Evolutionary conservation across 23 tunicate species (phyloP), one percentile per base, ranked within the genome.

Genomic region (Trididemnum clinides): DNA sequence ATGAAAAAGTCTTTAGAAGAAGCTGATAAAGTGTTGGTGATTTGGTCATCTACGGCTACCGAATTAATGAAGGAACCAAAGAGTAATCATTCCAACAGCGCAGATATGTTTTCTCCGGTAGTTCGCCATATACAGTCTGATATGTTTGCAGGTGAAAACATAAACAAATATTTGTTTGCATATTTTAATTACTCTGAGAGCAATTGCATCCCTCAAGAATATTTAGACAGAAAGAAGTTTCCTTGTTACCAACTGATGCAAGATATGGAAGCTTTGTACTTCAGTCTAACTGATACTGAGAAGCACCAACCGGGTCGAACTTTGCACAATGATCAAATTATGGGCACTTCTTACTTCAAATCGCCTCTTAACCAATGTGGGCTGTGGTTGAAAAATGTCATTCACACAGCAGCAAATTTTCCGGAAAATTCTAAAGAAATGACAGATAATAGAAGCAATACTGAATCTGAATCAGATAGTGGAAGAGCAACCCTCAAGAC

Each of bases 41-140:
- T 77, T 39, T 86, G 90, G 90, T 86, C 90, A 1, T 39, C 64
- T 0, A 65, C 23, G 22, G 90, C 90, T 4, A 62, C 15, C 32
- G 32, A 29, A 28, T 22, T 49, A 28, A 39, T 82, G 81, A 32
- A 86, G 7, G 0, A 27, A 28, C 15, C 5, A 1, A 34, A 62
- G 18, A 19, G 32, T 5, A 21, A 29, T 23, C 38, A 20, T 28
- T 23, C 12, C 12, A n/a, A 22, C 12, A n/a, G 27, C 2, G 19
- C 36, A 44, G 95, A 89, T 36, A 75, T 78, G 38, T 82, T 89
- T 64, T 28, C 69, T 33, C 95, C 95, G 19, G 89, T 89, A 33
- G 33, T 89, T 28, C 51, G 23, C 21, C 39, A 78, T 2, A 84
- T 84, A 15, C 78, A 69, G 32, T n/a, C 72, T 15, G 88, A 84